Evolutionary conservation across 2,888 invertebrate species (phyloP).

Genomic region (Pyrrhia umbra): DNA sequence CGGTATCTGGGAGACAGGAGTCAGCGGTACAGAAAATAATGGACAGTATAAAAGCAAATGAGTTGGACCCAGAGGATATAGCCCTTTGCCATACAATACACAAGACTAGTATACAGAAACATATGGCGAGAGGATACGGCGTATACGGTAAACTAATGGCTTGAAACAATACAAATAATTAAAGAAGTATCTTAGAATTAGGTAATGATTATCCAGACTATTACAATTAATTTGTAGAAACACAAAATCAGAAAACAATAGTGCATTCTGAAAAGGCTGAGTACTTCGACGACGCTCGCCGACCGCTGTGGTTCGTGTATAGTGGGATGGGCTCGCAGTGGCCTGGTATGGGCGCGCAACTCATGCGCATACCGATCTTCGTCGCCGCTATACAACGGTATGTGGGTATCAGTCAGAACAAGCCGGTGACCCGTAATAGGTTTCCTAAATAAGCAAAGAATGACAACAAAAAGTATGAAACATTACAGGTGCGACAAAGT

Average conservation of each 20-base stretch:
- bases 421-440: no score
- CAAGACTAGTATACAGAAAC: constrained; percentile 69
- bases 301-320: constrained; percentile 93
- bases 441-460: no score
- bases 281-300: constrained; percentile 71
- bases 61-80: constrained; percentile 79
- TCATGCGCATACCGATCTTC: constrained; percentile 91
- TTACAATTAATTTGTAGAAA: constrained; percentile 59
- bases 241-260: constrained; percentile 68
- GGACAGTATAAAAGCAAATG: constrained; percentile 70
- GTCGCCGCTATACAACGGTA: constrained; percentile 86
- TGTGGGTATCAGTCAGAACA: background rate
- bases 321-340: constrained; percentile 94
- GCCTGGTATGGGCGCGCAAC: constrained; percentile 91
- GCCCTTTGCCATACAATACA: constrained; percentile 79
- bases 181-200: no score
- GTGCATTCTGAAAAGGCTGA: constrained; percentile 67
- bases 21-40: constrained; percentile 69
- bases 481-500: constrained; percentile 88
- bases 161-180: no score
- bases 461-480: no score
- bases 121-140: constrained; percentile 78
- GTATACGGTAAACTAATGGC: constrained; percentile 72
- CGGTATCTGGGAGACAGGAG: constrained; percentile 76
- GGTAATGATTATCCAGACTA: background rate